These are phyloP conservation scores for Callyntrura guangdongensis DNA, from an alignment of 2,888 invertebrate species.

Conservation along the genomic window DNA sequence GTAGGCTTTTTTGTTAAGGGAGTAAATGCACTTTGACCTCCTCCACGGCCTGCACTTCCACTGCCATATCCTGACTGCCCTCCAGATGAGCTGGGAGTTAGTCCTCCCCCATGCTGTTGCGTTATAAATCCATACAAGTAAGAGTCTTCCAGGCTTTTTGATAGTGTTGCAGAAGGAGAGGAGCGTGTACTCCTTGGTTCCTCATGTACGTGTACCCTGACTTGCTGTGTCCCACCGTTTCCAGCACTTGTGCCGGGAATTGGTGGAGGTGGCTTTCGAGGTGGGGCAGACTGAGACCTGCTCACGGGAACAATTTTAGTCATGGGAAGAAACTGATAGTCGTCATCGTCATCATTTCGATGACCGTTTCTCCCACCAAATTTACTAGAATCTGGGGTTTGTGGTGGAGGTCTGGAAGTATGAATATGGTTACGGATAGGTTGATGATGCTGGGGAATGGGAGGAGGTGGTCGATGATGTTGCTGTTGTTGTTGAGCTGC, in stretches of 20 bases:
- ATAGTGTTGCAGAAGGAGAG: slow-evolving; percentile 81
- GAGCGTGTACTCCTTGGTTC: slow-evolving; percentile 82
- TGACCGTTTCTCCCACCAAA: slow-evolving; percentile 66
- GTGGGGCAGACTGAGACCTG: slow-evolving; percentile 83
- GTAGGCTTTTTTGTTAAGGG: slow-evolving; percentile 85
- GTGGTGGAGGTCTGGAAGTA: slow-evolving; percentile 29
- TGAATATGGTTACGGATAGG: slow-evolving; percentile 63
- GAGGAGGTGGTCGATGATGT: slow-evolving; percentile 57
- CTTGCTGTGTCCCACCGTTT: slow-evolving; percentile 79
- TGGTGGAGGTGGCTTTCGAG: slow-evolving; percentile 79
- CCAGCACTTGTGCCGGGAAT: slow-evolving; percentile 61
- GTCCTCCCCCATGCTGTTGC: slow-evolving; percentile 75
- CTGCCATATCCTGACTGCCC: slow-evolving; percentile 80
- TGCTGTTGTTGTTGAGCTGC: slow-evolving; percentile 56
- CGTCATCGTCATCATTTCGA: slow-evolving; percentile 83
- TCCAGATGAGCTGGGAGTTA: slow-evolving; percentile 81
- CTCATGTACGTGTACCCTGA: slow-evolving; percentile 84
- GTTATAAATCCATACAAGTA: slow-evolving; percentile 83
- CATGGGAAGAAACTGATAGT: slow-evolving; percentile 84
- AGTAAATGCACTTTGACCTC: slow-evolving; percentile 78
- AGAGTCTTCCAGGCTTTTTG: slow-evolving; percentile 83
- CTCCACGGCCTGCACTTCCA: slow-evolving; percentile 59
- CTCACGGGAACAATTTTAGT: slow-evolving; percentile 68
- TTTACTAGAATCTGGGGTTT: slow-evolving; percentile 50
- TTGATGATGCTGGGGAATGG: slow-evolving; percentile 59